These are phyloP conservation scores for Lacanobia wlatinum DNA, from an alignment of 2,888 invertebrate genomes.

Conservation along the genomic window DNA sequence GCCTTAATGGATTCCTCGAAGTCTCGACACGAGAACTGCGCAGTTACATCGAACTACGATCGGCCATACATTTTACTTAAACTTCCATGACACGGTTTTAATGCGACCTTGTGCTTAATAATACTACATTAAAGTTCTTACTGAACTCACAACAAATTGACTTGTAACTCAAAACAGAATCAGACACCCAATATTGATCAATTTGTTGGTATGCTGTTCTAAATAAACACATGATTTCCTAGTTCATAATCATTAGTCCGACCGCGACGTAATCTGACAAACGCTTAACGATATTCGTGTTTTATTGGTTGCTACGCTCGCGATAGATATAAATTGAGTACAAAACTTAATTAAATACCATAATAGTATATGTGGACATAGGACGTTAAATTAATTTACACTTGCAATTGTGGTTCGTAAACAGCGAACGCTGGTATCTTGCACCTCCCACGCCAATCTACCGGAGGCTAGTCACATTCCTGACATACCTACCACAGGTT, in stretches of 20 bases:
- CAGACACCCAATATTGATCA: conserved; percentile 10
- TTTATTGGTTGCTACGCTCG: conserved; percentile 3
- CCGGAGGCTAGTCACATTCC: conserved; percentile 87
- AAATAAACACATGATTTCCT: conserved; percentile 32
- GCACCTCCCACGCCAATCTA: conserved; percentile 86
- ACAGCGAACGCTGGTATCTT: conserved; percentile 76
- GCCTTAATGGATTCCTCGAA: conserved; percentile 83
- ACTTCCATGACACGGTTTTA: conserved; percentile 77
- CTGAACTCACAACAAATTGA: conserved; percentile 57
- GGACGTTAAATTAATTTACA: conserved; percentile 55
- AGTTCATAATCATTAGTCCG: conserved; percentile 13
- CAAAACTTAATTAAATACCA: conserved; percentile 20
- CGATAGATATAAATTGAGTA: conserved; percentile 12
- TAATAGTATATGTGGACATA: conserved; percentile 18
- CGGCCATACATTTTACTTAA: conserved; percentile 77
- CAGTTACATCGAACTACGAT: conserved; percentile 80
- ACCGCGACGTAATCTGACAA: conserved; percentile 20
- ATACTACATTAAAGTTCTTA: conserved; percentile 69
- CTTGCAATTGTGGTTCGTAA: conserved; percentile 75
- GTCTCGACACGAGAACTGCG: conserved; percentile 81
- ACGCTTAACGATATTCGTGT: conserved; percentile 14
- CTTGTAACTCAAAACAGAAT: conserved; percentile 36
- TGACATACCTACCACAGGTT: conserved; percentile 86
- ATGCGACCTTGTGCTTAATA: conserved; percentile 76
- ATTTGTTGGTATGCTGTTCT: background rate